These are phyloP conservation scores for Drosophila incognita DNA, from an alignment of 2,888 invertebrate species.

Conservation along the genomic window DNA sequence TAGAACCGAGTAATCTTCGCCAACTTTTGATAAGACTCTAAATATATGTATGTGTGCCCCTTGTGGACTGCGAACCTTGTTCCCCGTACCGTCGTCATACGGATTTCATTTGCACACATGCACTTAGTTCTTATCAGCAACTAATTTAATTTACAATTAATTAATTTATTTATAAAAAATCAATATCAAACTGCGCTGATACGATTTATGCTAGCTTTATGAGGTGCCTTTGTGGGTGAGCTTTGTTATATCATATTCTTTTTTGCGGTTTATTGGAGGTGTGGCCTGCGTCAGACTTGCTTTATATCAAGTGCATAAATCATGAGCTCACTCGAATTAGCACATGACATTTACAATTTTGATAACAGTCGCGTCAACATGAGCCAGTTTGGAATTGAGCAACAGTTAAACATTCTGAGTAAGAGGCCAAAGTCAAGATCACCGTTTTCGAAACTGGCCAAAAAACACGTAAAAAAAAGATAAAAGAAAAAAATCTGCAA, in stretches of 20 bases:
- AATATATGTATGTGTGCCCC: constrained; percentile 9
- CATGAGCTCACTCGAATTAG: constrained; percentile 25
- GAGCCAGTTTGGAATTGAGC: constrained; percentile 24
- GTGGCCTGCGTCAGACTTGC: constrained; percentile 2
- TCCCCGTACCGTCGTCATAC: constrained; percentile 5
- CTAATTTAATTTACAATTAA: constrained; percentile 5
- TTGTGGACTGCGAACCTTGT: constrained; percentile 21
- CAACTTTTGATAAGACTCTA: constrained; percentile 7
- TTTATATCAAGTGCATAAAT: constrained; percentile 35
- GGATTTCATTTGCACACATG: constrained; percentile 14
- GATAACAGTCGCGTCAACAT: constrained; percentile 24
- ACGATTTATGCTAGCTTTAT: constrained; percentile 16
- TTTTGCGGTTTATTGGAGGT: constrained; percentile 2
- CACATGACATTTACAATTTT: constrained; percentile 25
- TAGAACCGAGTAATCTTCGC: constrained; percentile 1
- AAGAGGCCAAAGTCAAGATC: constrained; percentile 50
- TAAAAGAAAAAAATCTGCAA: constrained; percentile 32
- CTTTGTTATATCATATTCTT: constrained; percentile 19
- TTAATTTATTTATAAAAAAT: constrained; percentile 23
- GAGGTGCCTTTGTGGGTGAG: constrained; percentile 16
- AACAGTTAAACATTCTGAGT: constrained; percentile 4
- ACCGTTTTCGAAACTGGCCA: neutral
- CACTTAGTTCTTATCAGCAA: constrained; percentile 19
- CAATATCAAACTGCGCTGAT: constrained; percentile 28
- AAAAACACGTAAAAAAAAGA: constrained; percentile 36